phyloP scores from a whole-genome alignment of 2,888 invertebrate genomes.

The Cephonodes hylas region DNA sequence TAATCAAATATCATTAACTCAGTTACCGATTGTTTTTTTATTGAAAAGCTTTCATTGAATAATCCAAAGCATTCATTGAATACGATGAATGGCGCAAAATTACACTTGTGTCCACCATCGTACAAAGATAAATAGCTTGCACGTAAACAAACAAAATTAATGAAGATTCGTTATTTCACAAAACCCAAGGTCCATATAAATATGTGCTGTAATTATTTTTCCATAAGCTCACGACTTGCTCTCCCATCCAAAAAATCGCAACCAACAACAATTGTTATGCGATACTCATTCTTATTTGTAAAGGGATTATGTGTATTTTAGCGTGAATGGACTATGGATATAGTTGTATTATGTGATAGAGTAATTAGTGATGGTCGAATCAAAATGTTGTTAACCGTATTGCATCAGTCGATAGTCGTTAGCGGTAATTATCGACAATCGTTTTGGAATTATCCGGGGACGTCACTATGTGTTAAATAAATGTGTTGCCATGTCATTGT shows the following conservation, averaged over 20 bases:
- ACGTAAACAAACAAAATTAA: slow-evolving; percentile 1
- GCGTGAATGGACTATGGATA: neutral
- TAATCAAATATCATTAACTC: no score
- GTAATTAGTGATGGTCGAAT: slow-evolving; percentile 11
- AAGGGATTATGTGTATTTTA: neutral
- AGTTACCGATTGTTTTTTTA: no score
- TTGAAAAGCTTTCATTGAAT: no score
- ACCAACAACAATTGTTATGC: neutral
- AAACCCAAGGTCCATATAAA: neutral
- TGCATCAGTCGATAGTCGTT: slow-evolving; percentile 3
- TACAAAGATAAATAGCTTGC: neutral
- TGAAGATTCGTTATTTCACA: neutral
- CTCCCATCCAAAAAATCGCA: neutral
- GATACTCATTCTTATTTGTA: neutral
- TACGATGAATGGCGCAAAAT: neutral
- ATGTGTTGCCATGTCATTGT: neutral
- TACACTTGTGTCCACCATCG: neutral
- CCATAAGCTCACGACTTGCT: neutral
- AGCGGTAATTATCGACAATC: slow-evolving; percentile 8
- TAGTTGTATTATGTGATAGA: neutral
- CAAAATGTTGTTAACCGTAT: slow-evolving; percentile 1
- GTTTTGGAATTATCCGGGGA: slow-evolving; percentile 1
- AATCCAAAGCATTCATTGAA: no score
- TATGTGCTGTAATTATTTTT: slow-evolving; percentile 10
- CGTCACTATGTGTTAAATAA: neutral